These are phyloP conservation scores for Andrena chrysosceles DNA, from an alignment of 2,888 invertebrate species.

Conservation along the genomic window DNA sequence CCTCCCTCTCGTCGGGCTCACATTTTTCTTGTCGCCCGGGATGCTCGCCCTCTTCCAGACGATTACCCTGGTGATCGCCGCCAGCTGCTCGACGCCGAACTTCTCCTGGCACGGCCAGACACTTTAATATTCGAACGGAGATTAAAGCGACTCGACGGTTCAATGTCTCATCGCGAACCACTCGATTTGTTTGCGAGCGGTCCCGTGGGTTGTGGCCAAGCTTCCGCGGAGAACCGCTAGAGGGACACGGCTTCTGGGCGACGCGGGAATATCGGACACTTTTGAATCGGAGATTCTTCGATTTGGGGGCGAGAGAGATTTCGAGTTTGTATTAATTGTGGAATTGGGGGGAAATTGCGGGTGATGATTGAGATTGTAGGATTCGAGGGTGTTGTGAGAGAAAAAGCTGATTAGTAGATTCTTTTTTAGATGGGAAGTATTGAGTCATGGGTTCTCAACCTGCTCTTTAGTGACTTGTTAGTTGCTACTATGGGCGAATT, in stretches of 20 bases:
- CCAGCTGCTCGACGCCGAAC: neutral
- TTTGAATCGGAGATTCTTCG: too few relatives aligned
- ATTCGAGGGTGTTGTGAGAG: too few relatives aligned
- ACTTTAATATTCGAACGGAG: neutral
- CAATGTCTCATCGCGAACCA: slow-evolving; percentile 9
- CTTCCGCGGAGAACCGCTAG: neutral
- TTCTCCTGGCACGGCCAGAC: neutral
- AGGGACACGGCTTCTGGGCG: neutral
- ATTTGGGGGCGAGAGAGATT: too few relatives aligned
- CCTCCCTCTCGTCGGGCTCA: slow-evolving; percentile 11
- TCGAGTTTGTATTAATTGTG: too few relatives aligned
- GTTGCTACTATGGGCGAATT: too few relatives aligned
- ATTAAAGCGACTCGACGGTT: slow-evolving; percentile 1
- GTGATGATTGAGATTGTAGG: too few relatives aligned
- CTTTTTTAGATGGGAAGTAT: too few relatives aligned
- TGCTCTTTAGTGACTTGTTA: too few relatives aligned
- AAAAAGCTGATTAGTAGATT: too few relatives aligned
- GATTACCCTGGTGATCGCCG: neutral
- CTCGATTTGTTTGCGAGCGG: slow-evolving; percentile 34
- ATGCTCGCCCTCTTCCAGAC: neutral
- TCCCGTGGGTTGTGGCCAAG: neutral
- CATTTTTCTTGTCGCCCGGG: slow-evolving; percentile 29
- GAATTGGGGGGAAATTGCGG: too few relatives aligned
- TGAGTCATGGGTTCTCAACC: too few relatives aligned
- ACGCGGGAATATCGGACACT: too few relatives aligned